Evolutionary conservation across 2,797 vertebrate species (phyloP).

Genomic region (Neosilurus mollespiculum): DNA sequence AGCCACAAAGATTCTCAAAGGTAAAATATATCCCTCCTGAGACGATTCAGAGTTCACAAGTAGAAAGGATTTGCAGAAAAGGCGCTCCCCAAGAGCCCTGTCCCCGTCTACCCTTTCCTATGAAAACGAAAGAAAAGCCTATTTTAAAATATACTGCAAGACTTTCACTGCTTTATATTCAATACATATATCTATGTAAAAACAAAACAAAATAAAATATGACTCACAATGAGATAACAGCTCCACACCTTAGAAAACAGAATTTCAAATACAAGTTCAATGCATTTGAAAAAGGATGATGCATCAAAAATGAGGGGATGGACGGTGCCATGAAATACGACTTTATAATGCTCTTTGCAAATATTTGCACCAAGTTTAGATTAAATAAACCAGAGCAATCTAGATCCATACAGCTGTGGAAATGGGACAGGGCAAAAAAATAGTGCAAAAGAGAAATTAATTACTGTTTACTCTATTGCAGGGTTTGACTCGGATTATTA

Average conservation of each 20-base stretch:
- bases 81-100: neutral
- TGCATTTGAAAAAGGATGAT: conserved; percentile 7
- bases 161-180: conserved; percentile 6
- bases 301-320: neutral
- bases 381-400: neutral
- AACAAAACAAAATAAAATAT: conserved; percentile 10
- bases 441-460: neutral
- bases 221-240: conserved; percentile 10
- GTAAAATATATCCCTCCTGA: conserved; percentile 17
- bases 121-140: neutral
- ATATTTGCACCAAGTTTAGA: neutral
- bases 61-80: conserved; percentile 18
- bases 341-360: neutral
- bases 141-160: neutral
- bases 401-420: neutral
- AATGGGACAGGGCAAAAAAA: neutral
- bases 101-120: neutral
- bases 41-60: neutral
- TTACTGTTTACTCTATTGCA: neutral
- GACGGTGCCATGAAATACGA: neutral
- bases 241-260: conserved; percentile 5
- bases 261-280: conserved; percentile 7
- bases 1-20: conserved; percentile 14
- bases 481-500: neutral
- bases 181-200: neutral